A percentile compares a stretch with the other conserved stretches of the same genome.
Evolutionary conservation across 2,797 vertebrate species (phyloP).

Genomic region (Syngnathus rostellatus): DNA sequence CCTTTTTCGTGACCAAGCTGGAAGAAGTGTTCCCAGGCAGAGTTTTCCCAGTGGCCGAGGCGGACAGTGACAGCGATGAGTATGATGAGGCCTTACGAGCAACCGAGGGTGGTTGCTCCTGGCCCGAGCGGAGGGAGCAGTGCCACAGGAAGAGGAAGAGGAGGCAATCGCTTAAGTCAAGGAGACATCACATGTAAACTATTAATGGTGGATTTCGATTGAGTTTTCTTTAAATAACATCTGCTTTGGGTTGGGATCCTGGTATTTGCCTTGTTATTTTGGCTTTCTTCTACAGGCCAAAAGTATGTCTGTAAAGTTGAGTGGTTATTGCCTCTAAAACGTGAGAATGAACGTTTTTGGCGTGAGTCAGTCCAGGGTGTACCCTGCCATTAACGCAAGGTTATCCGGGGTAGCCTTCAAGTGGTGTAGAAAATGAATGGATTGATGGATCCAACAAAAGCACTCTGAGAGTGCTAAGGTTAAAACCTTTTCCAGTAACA

Average conservation of each 20-base stretch:
- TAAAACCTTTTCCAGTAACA: not conserved
- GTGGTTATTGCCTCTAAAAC: not conserved
- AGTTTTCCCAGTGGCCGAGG: slow-evolving; percentile 70
- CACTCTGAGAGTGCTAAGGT: not conserved
- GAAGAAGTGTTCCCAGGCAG: slow-evolving; percentile 80
- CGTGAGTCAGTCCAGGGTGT: not conserved
- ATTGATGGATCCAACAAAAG: not conserved
- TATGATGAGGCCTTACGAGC: slow-evolving; percentile 72
- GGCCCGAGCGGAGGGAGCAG: slow-evolving; percentile 83
- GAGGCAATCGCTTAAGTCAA: slow-evolving; percentile 77
- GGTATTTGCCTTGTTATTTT: not conserved
- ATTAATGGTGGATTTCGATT: not conserved
- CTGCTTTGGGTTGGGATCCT: not conserved
- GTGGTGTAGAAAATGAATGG: not conserved
- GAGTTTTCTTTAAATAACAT: not conserved
- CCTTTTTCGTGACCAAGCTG: slow-evolving; percentile 81
- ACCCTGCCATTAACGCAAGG: not conserved
- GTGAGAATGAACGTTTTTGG: not conserved
- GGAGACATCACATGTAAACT: slow-evolving; percentile 62
- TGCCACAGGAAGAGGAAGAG: slow-evolving; percentile 88
- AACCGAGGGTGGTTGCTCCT: slow-evolving; percentile 72
- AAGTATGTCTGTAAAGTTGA: not conserved
- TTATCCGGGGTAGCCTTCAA: not conserved
- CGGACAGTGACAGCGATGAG: slow-evolving; percentile 87
- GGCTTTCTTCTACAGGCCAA: not conserved